Percentiles rank a stretch among this genome's conserved stretches.
These are phyloP conservation scores for Campoletis sonorensis DNA, from an alignment of 1,140 invertebrate genomes.

Conservation along the genomic window DNA sequence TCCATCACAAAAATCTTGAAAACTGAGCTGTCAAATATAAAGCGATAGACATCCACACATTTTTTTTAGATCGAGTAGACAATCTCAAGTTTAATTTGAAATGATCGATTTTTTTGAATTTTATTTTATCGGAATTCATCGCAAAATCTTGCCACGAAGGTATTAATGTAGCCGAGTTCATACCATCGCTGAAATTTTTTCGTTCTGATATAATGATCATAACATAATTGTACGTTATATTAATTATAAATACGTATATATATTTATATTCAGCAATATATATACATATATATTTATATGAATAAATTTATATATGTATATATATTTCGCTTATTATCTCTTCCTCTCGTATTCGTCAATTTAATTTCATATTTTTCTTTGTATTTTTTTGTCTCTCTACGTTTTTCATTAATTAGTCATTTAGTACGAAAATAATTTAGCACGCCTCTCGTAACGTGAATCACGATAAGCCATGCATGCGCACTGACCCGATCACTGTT, in stretches of 20 bases:
- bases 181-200: neutral
- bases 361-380: conserved; percentile 11
- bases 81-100: no score
- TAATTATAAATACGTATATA: conserved; percentile 45
- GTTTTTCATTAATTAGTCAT: conserved; percentile 40
- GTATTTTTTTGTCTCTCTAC: neutral
- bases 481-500: conserved; percentile 45
- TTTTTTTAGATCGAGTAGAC: no score
- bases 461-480: conserved; percentile 53
- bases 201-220: neutral
- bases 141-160: no score
- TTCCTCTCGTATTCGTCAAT: neutral
- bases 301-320: conserved; percentile 48
- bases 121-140: no score
- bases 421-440: conserved; percentile 72
- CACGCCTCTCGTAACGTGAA: conserved; percentile 44
- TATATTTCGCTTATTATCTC: conserved; percentile 42
- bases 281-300: conserved; percentile 44
- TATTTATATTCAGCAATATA: conserved; percentile 50
- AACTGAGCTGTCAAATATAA: no score
- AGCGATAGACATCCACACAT: no score
- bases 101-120: no score
- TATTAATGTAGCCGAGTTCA: no score
- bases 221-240: conserved; percentile 26
- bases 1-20: no score